These are phyloP conservation scores for Ips nitidus DNA, from an alignment of 1,140 invertebrate genomes.

Conservation along the genomic window DNA sequence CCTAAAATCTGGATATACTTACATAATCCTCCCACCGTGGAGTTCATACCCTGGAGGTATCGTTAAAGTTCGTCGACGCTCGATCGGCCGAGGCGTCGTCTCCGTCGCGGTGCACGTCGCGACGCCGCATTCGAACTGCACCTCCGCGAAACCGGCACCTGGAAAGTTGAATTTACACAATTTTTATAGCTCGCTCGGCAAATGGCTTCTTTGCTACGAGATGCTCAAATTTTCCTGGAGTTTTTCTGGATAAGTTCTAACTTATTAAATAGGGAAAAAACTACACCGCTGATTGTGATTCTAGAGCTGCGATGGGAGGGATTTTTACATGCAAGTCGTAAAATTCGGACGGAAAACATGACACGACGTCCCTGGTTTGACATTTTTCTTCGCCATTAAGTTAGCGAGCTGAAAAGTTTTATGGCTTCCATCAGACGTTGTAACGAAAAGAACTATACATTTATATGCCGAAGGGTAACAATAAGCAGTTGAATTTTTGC, in stretches of 20 bases:
- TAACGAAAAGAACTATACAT: too few relatives aligned
- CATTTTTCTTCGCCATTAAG: too few relatives aligned
- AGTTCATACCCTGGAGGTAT: background rate
- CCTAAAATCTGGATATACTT: too few relatives aligned
- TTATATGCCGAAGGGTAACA: too few relatives aligned
- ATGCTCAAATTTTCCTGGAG: slow-evolving; percentile 7
- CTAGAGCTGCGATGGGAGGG: too few relatives aligned
- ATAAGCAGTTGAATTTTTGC: too few relatives aligned
- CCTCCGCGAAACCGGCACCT: slow-evolving; percentile 39
- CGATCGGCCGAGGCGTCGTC: slow-evolving; percentile 39
- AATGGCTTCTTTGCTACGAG: slow-evolving; percentile 18
- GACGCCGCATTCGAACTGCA: slow-evolving; percentile 38
- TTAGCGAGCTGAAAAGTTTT: too few relatives aligned
- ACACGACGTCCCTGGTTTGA: too few relatives aligned
- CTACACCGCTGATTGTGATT: too few relatives aligned
- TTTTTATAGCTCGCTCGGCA: slow-evolving; percentile 19
- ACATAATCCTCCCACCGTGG: background rate
- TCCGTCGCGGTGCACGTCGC: slow-evolving; percentile 41
- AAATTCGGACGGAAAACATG: too few relatives aligned
- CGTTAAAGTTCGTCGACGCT: slow-evolving; percentile 35
- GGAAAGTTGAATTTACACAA: slow-evolving; percentile 37
- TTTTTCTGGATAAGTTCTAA: background rate
- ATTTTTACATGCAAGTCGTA: too few relatives aligned
- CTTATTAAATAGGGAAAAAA: background rate
- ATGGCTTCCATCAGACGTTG: too few relatives aligned